A percentile compares a stretch with the other conserved stretches of the same genome.
These are phyloP conservation scores for Eudemis profundana DNA, from an alignment of 2,888 invertebrate species.

Conservation along the genomic window DNA sequence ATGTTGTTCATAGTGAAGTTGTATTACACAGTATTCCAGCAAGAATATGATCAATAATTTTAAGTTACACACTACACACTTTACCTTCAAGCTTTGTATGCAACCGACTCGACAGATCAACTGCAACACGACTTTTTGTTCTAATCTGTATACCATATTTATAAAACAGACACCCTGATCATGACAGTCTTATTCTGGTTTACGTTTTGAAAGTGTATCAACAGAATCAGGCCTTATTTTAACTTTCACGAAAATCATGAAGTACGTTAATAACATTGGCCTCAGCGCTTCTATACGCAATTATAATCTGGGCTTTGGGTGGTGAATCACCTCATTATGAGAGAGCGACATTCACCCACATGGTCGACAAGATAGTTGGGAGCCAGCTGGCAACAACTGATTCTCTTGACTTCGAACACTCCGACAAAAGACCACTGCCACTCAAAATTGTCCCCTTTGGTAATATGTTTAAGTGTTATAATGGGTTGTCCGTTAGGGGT, in stretches of 20 bases:
- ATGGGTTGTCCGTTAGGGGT: slow-evolving; percentile 73
- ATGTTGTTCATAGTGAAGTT: background rate
- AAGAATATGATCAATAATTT: slow-evolving; percentile 1
- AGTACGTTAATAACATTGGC: background rate
- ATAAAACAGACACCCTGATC: background rate
- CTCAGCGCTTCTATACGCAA: too few relatives aligned
- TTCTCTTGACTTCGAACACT: too few relatives aligned
- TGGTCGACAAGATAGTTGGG: background rate
- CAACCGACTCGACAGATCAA: slow-evolving; percentile 1
- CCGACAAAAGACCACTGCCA: slow-evolving; percentile 4
- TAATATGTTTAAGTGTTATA: slow-evolving; percentile 54
- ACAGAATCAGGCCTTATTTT: background rate
- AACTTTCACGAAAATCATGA: background rate
- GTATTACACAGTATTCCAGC: slow-evolving; percentile 13
- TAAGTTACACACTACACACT: slow-evolving; percentile 18
- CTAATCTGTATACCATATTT: too few relatives aligned
- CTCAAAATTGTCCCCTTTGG: slow-evolving; percentile 45
- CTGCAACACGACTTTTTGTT: background rate
- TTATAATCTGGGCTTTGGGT: too few relatives aligned
- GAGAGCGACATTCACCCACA: background rate
- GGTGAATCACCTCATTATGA: background rate
- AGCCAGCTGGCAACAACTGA: background rate
- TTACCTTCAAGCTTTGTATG: slow-evolving; percentile 4
- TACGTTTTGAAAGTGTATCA: background rate
- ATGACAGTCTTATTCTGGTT: background rate